Evolutionary conservation across 2,113 vertebrate species (phyloP).

Genomic region (Spizaetus ornatus): DNA sequence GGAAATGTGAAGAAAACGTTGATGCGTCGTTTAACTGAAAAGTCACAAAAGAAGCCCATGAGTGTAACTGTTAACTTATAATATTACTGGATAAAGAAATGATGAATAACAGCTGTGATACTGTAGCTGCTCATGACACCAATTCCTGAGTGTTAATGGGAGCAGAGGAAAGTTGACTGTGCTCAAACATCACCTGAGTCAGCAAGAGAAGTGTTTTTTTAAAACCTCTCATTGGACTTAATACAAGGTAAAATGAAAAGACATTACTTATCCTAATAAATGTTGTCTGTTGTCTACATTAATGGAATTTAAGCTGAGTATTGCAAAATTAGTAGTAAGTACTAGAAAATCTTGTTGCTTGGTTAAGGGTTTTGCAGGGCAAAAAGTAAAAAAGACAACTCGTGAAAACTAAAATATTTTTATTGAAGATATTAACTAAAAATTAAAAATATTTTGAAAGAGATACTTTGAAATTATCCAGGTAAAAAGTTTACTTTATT

Average conservation of each 20-base stretch:
- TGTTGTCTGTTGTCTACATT: background rate
- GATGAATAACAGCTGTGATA: background rate
- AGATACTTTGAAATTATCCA: background rate
- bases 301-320: background rate
- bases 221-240: background rate
- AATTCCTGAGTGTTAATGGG: background rate
- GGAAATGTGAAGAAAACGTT: background rate
- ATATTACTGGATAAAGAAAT: background rate
- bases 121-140: background rate
- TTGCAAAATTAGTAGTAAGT: background rate
- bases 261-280: background rate
- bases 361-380: background rate
- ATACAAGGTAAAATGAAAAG: background rate
- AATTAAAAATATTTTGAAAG: background rate
- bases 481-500: background rate
- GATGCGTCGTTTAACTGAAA: background rate
- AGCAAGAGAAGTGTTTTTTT: background rate
- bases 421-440: background rate
- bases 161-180: background rate
- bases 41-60: background rate
- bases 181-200: background rate
- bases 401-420: background rate
- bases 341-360: background rate
- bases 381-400: background rate
- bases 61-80: background rate